Base-by-base conservation (phyloP, 2,888 invertebrate genomes). In the Omphaloscelis lunosa region DNA sequence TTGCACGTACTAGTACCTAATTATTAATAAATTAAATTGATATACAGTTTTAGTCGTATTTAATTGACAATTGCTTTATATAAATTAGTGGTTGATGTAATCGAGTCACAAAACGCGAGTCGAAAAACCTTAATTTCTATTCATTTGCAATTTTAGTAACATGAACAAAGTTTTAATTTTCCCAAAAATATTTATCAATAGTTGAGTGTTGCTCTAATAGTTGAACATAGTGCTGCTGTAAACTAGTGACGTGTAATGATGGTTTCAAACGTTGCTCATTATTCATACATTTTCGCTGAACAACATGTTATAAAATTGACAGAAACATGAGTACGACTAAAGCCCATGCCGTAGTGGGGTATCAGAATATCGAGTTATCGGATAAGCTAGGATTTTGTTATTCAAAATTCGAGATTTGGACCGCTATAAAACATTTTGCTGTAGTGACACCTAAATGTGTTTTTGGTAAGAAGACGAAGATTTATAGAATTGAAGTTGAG, bases 211-310 rank as follows among this genome's bases (percentile, higher is more conserved):
- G 74, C 45, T 81, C 39, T 74, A 81, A 79, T 84, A 53, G 34
- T 45, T 27, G 20, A 65, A 70, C 8, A 63, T 12, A 62, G 15
- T 63, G 8, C 7, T 65, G 39, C 59, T 71, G n/a, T 41, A 29
- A 80, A 77, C 53, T 71, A 73, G 34, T 61, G 67, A 71, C 63
- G 67, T 48, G 51, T 56, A 48, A 53, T 70, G 48, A 77, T 63
- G 29, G 67, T 74, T 85, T 66, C 63, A 71, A 74, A 75, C 29
- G 39, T 51, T 51, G 15, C 68, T 77, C 69, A 82, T 82, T 84
- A 84, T 77, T 85, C 77, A 75, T 62, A 70, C 72, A 85, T 72
- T 72, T 81, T 63, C 53, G 58, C 27, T 68, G 48, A 78, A 77
- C 69, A 75, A 63, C 39, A 62, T 71, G 65, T 76, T 72, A 67